phyloP scores from a whole-genome alignment of 2,113 vertebrate species.

The Laticauda laticaudata region DNA sequence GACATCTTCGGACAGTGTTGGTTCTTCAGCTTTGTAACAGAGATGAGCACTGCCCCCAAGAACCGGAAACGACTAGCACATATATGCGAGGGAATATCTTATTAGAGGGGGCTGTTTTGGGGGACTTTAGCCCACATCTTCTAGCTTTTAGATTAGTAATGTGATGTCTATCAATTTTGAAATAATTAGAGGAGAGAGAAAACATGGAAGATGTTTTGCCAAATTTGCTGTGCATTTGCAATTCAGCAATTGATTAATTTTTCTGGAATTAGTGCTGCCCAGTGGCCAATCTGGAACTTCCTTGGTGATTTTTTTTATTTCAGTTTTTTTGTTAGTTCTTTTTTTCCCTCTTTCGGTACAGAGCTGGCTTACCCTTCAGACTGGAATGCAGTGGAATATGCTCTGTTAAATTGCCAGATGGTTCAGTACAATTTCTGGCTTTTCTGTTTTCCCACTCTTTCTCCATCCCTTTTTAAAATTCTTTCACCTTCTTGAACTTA shows the following conservation, averaged over 20 bases:
- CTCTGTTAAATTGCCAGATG: conserved; percentile 64
- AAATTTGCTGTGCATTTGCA: background rate
- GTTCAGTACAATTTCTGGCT: conserved; percentile 9
- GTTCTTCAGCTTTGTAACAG: too few species aligned
- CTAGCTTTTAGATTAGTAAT: background rate
- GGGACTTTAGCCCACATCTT: background rate
- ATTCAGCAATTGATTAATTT: conserved; percentile 33
- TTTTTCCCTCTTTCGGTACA: background rate
- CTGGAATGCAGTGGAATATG: conserved; percentile 56
- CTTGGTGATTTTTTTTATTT: conserved; percentile 64
- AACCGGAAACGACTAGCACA: too few species aligned
- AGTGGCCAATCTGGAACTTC: conserved; percentile 43
- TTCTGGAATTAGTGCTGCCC: conserved; percentile 6
- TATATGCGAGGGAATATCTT: too few species aligned
- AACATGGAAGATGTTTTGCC: background rate
- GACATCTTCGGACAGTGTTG: too few species aligned
- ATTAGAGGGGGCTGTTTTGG: background rate
- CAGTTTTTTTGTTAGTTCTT: conserved; percentile 25
- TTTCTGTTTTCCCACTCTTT: conserved; percentile 14
- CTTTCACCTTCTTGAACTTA: background rate
- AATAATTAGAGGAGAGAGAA: background rate
- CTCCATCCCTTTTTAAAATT: background rate
- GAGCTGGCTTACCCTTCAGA: conserved; percentile 61
- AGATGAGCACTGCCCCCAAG: too few species aligned
- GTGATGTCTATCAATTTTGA: background rate